These are phyloP conservation scores for Andricus grossulariae DNA, from an alignment of 1,140 invertebrate species.

Conservation along the genomic window DNA sequence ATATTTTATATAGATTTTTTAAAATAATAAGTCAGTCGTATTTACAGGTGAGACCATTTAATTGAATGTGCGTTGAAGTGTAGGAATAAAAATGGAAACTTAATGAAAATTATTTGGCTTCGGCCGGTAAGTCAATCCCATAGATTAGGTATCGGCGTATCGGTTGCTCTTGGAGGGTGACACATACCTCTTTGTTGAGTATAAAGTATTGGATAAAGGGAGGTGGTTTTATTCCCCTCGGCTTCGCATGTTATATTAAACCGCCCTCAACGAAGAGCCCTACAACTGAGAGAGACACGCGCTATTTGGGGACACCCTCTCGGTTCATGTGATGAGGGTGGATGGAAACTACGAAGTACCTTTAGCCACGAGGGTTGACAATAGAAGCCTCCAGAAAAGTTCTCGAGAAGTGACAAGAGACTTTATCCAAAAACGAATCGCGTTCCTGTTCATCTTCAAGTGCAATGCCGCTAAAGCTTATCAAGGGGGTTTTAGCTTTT, in stretches of 20 bases:
- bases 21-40: too few relatives aligned
- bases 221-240: neutral
- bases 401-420: conserved; percentile 9
- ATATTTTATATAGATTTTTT: too few relatives aligned
- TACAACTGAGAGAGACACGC: neutral
- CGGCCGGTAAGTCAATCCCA: neutral
- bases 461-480: neutral
- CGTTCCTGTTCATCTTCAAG: neutral
- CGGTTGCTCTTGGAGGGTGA: conserved; percentile 23
- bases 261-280: conserved; percentile 11
- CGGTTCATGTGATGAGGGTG: neutral
- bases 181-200: conserved; percentile 12
- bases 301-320: conserved; percentile 8
- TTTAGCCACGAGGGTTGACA: conserved; percentile 14
- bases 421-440: conserved; percentile 13
- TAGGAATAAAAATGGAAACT: too few relatives aligned
- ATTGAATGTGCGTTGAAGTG: too few relatives aligned
- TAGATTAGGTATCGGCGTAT: conserved; percentile 8
- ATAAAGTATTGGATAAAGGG: conserved; percentile 7
- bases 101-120: neutral
- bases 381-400: conserved; percentile 22
- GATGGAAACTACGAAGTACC: neutral
- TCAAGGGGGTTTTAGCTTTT: neutral
- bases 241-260: conserved; percentile 14
- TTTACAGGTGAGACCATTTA: too few relatives aligned